These are phyloP conservation scores for Lepidostoma basale DNA, from an alignment of 1,140 invertebrate genomes.

Conservation along the genomic window DNA sequence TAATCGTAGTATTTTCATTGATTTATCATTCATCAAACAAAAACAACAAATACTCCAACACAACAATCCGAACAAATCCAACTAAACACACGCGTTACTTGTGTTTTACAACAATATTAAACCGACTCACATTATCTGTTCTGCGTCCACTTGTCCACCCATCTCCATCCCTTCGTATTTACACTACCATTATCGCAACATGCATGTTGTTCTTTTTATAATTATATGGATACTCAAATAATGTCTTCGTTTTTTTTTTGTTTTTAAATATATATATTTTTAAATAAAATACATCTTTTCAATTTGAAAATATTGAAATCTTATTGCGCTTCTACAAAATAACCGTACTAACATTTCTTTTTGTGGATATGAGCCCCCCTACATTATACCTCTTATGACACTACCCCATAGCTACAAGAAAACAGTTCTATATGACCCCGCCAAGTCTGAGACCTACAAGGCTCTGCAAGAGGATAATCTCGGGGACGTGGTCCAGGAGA, in stretches of 20 bases:
- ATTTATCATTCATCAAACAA: conserved; percentile 80
- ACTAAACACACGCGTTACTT: not conserved
- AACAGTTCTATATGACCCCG: conserved; percentile 78
- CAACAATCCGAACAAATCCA: conserved; percentile 33
- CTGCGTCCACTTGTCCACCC: not conserved
- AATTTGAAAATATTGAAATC: too few relatives aligned
- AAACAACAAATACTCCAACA: conserved; percentile 70
- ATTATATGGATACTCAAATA: not conserved
- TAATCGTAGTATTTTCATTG: conserved; percentile 75
- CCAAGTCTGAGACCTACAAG: conserved; percentile 83
- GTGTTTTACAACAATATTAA: not conserved
- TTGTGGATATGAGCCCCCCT: conserved; percentile 46
- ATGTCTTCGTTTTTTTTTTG: too few relatives aligned
- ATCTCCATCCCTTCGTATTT: not conserved
- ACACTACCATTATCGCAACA: conserved; percentile 5
- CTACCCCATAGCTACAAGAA: conserved; percentile 64
- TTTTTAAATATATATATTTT: too few relatives aligned
- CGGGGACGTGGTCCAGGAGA: conserved; percentile 69
- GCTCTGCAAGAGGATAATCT: conserved; percentile 77
- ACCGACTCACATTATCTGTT: not conserved
- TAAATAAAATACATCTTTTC: too few relatives aligned
- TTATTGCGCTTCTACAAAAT: conserved; percentile 43
- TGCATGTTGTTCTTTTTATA: not conserved
- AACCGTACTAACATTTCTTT: conserved; percentile 43
- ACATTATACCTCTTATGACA: conserved; percentile 48